A percentile compares a stretch with the other conserved stretches of the same genome.
phyloP scores from a whole-genome alignment of 1,140 invertebrate species.

The Orius insidiosus region DNA sequence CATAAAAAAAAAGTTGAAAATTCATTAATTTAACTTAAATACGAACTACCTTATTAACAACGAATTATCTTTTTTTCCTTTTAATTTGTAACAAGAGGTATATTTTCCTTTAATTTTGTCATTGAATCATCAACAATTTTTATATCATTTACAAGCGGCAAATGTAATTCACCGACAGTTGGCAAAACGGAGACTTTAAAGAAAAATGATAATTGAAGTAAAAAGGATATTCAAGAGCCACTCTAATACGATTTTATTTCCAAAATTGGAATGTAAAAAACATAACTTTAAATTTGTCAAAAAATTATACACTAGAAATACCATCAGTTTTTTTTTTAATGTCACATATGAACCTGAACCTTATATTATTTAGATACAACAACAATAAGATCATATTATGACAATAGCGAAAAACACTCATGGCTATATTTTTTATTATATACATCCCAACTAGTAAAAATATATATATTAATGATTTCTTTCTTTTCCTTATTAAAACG shows the following conservation, averaged over 20 bases:
- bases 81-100: too few relatives aligned
- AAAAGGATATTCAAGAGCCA: too few relatives aligned
- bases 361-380: conserved; percentile 3
- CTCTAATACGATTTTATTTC: conserved; percentile 4
- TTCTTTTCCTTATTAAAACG: conserved; percentile 6
- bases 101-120: too few relatives aligned
- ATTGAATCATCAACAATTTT: too few relatives aligned
- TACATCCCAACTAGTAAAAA: conserved; percentile 9
- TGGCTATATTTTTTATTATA: conserved; percentile 9
- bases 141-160: too few relatives aligned
- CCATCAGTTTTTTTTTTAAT: conserved; percentile 10
- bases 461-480: conserved; percentile 9
- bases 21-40: too few relatives aligned
- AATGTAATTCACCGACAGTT: too few relatives aligned
- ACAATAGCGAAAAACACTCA: conserved; percentile 8
- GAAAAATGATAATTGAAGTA: too few relatives aligned
- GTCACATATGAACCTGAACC: conserved; percentile 2
- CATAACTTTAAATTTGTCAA: conserved; percentile 9
- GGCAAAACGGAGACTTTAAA: too few relatives aligned
- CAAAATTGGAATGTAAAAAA: conserved; percentile 10
- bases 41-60: too few relatives aligned
- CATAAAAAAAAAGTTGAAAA: too few relatives aligned
- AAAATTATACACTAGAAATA: conserved; percentile 10
- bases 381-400: conserved; percentile 9
- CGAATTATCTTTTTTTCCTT: too few relatives aligned